Evolutionary conservation across 1,140 invertebrate species (phyloP).

Genomic region (Tetramorium parvispinum): DNA sequence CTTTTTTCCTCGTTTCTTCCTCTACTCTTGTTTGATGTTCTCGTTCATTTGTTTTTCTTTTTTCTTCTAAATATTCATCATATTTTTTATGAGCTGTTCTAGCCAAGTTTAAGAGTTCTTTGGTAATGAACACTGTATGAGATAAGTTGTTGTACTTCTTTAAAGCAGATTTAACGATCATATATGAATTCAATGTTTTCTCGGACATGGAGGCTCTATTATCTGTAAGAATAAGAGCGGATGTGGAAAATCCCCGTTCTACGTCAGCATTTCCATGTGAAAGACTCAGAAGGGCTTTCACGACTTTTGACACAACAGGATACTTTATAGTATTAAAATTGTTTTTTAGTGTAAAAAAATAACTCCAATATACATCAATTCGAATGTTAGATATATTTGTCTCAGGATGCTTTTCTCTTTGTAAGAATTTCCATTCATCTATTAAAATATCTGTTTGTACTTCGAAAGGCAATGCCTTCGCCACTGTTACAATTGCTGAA

Average conservation of each 20-base stretch:
- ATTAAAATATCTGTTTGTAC: conserved; percentile 16
- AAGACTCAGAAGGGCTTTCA: background rate
- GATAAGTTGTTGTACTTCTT: conserved; percentile 7
- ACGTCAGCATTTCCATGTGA: background rate
- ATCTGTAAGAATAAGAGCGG: background rate
- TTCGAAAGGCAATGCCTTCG: background rate
- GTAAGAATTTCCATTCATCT: conserved; percentile 4
- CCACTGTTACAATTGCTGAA: background rate
- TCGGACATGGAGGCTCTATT: background rate
- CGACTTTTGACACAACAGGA: background rate
- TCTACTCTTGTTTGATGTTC: background rate
- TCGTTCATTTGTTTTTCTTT: background rate
- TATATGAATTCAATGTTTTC: background rate
- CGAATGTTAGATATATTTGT: background rate
- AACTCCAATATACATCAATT: conserved; percentile 6
- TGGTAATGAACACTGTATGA: background rate
- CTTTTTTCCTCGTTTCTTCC: background rate
- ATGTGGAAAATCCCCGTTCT: background rate
- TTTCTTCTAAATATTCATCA: background rate
- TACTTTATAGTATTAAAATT: background rate
- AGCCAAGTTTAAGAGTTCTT: conserved; percentile 6
- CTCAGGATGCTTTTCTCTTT: background rate
- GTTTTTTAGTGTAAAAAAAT: background rate
- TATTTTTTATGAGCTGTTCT: conserved; percentile 1
- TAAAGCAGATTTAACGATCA: background rate